These are phyloP conservation scores for Macaria notata DNA, from an alignment of 2,888 invertebrate species.

Conservation along the genomic window DNA sequence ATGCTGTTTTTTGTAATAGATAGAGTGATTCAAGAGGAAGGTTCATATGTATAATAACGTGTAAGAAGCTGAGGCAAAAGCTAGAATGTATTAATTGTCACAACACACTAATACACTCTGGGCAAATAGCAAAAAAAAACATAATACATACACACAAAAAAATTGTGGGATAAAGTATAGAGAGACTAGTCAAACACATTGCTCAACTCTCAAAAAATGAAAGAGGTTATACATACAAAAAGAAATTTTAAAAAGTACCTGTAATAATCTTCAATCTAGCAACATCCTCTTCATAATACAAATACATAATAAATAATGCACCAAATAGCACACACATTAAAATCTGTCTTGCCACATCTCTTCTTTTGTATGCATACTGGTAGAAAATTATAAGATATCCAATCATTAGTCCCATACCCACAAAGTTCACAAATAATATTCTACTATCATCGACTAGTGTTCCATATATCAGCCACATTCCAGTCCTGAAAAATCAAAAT, in stretches of 20 bases:
- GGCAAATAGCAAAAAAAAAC: too few species aligned
- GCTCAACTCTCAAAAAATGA: too few species aligned
- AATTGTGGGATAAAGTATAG: too few species aligned
- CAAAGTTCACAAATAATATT: constrained; percentile 88
- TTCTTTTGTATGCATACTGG: constrained; percentile 88
- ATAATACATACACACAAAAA: too few species aligned
- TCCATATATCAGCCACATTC: constrained; percentile 92
- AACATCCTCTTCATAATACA: constrained; percentile 78
- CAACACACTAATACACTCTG: too few species aligned
- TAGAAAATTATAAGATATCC: constrained; percentile 87
- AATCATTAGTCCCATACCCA: constrained; percentile 87
- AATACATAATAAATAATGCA: constrained; percentile 81
- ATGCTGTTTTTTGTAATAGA: too few species aligned
- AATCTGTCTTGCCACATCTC: constrained; percentile 84
- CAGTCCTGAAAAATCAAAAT: constrained; percentile 80
- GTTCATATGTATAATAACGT: too few species aligned
- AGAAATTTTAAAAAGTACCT: constrained; percentile 69
- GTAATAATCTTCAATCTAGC: constrained; percentile 80
- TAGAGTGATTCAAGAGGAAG: too few species aligned
- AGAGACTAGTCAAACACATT: too few species aligned
- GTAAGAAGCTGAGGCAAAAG: too few species aligned
- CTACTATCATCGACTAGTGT: constrained; percentile 86
- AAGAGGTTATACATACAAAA: too few species aligned
- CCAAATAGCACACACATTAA: constrained; percentile 76
- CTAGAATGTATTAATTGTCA: too few species aligned